Percentiles rank a stretch among this genome's conserved stretches.
phyloP scores from a whole-genome alignment of 2,113 vertebrate species.

The Peromyscus polionotus region DNA sequence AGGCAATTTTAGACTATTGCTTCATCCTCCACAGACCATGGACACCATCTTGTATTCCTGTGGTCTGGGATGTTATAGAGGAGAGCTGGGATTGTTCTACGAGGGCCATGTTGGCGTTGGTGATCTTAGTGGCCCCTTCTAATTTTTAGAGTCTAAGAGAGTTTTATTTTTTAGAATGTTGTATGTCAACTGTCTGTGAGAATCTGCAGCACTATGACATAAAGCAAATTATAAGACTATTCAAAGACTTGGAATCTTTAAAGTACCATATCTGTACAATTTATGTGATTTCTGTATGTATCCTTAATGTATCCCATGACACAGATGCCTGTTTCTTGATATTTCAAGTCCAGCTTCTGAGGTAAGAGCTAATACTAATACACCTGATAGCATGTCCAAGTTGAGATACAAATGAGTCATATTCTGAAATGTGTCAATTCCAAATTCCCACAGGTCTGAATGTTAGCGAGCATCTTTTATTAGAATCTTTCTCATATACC shows the following conservation, averaged over 20 bases:
- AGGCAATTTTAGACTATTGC: background rate
- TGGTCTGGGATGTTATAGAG: background rate
- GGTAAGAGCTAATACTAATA: slow-evolving; percentile 11
- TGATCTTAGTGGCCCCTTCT: background rate
- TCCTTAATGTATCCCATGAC: background rate
- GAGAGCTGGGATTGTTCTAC: background rate
- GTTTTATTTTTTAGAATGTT: slow-evolving; percentile 56
- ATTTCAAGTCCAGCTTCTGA: slow-evolving; percentile 25
- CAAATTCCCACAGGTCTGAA: background rate
- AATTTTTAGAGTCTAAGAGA: background rate
- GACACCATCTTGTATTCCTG: background rate
- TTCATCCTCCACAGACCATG: background rate
- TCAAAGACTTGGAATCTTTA: background rate
- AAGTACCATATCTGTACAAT: background rate
- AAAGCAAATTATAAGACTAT: background rate
- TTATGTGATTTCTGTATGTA: background rate
- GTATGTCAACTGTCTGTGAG: slow-evolving; percentile 21
- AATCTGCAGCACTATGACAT: background rate
- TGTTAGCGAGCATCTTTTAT: background rate
- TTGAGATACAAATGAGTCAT: slow-evolving; percentile 12
- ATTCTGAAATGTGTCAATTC: slow-evolving; percentile 2
- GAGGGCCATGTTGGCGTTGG: background rate
- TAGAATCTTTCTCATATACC: background rate
- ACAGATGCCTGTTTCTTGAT: background rate
- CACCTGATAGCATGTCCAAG: background rate